A percentile compares a stretch with the other conserved stretches of the same genome.
Conservation (phyloP, 1,140 invertebrate species). For the Glossosoma conforme region DNA sequence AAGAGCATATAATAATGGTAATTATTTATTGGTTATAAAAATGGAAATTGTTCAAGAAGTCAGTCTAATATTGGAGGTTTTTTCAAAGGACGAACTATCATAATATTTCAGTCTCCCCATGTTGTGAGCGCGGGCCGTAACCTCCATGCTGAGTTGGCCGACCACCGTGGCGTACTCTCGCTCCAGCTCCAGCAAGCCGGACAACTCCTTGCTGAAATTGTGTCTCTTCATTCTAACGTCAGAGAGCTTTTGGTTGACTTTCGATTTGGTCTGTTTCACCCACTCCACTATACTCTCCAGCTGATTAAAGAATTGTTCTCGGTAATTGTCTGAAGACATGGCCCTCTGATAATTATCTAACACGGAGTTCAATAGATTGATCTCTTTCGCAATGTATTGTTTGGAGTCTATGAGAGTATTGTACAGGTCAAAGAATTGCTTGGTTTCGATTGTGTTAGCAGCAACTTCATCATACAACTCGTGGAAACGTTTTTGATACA, state of each 20-base stretch:
- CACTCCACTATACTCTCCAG: conserved; percentile 16
- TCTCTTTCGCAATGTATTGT: conserved; percentile 15
- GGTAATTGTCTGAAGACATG: conserved; percentile 18
- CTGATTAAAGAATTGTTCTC: conserved; percentile 19
- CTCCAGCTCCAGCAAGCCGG: conserved; percentile 8
- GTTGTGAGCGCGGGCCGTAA: not conserved
- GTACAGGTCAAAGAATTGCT: conserved; percentile 18
- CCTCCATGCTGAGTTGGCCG: conserved; percentile 8
- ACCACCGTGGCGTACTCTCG: conserved; percentile 11
- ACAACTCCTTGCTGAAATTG: conserved; percentile 6
- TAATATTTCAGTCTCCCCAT: conserved; percentile 6
- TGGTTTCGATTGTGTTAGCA: conserved; percentile 19
- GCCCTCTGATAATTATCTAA: conserved; percentile 21
- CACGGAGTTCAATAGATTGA: conserved; percentile 20
- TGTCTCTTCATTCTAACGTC: conserved; percentile 1
- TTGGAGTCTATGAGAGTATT: conserved; percentile 21
- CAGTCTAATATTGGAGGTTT: too few relatives aligned
- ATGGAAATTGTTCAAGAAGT: too few relatives aligned
- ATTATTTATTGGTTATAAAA: too few relatives aligned
- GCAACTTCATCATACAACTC: conserved; percentile 19
- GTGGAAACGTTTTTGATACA: conserved; percentile 18
- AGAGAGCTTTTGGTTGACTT: not conserved
- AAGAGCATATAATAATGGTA: too few relatives aligned
- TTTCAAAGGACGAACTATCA: too few relatives aligned
- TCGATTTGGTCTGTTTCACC: conserved; percentile 15